Conservation (phyloP, 2,888 invertebrate genomes). For the Achlya flavicornis region DNA sequence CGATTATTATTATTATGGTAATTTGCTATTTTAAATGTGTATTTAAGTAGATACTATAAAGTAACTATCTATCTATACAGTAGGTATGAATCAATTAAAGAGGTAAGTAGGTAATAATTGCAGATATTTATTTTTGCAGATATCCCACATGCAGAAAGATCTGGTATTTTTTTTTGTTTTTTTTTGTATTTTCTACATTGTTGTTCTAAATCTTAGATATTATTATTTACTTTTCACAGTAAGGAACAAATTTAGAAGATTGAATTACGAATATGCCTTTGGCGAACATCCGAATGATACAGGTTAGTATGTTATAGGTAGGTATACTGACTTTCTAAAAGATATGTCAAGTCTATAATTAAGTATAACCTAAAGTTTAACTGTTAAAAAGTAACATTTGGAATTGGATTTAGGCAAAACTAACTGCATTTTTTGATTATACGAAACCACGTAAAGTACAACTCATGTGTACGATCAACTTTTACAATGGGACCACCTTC, state of each 20-base stretch:
- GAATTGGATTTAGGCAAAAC: no score
- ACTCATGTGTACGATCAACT: no score
- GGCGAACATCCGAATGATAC: slow-evolving; percentile 14
- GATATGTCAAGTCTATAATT: no score
- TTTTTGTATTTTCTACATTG: neutral
- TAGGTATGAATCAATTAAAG: no score
- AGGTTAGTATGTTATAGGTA: slow-evolving; percentile 14
- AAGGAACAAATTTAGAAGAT: slow-evolving; percentile 6
- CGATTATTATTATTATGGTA: slow-evolving; percentile 36
- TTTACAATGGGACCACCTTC: no score
- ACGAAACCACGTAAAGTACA: no score
- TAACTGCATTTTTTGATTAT: no score
- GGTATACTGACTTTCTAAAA: no score
- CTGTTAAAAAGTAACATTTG: no score
- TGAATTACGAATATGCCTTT: slow-evolving; percentile 17
- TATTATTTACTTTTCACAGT: neutral
- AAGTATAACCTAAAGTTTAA: no score
- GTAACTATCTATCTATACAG: no score
- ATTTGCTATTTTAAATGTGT: slow-evolving; percentile 16
- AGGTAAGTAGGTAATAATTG: no score
- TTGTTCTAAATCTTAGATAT: neutral
- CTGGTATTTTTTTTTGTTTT: neutral
- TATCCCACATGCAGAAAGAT: neutral
- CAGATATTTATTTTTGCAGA: neutral
- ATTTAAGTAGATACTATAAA: neutral